Percentiles rank a stretch among this genome's conserved stretches.
phyloP scores from a whole-genome alignment of 1,140 invertebrate species.

The Cherax destructor region DNA sequence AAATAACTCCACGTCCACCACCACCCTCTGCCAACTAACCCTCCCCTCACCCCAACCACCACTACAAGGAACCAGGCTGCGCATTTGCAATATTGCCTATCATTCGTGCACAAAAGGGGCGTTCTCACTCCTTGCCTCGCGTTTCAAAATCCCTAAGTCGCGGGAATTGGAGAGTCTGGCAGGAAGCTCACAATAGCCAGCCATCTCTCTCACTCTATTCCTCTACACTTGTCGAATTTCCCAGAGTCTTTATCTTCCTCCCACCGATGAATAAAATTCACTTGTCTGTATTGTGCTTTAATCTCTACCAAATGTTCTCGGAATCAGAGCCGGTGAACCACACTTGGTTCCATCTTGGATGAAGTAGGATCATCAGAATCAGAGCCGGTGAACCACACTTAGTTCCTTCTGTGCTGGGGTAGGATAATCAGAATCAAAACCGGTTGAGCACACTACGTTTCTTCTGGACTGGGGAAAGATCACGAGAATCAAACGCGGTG shows the following conservation, averaged over 20 bases:
- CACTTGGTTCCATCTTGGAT: too few relatives aligned
- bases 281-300: constrained; percentile 46
- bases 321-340: too few relatives aligned
- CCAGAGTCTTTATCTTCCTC: constrained; percentile 51
- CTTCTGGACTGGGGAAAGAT: too few relatives aligned
- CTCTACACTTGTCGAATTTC: constrained; percentile 34
- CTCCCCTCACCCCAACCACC: not conserved
- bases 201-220: constrained; percentile 39
- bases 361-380: too few relatives aligned
- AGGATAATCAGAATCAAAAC: too few relatives aligned
- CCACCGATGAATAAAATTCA: constrained; percentile 41
- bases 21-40: not conserved
- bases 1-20: not conserved
- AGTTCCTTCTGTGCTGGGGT: too few relatives aligned
- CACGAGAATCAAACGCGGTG: too few relatives aligned
- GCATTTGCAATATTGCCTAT: constrained; percentile 44
- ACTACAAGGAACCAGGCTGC: not conserved
- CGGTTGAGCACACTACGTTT: too few relatives aligned
- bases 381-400: too few relatives aligned
- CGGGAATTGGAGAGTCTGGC: constrained; percentile 6
- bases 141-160: constrained; percentile 12
- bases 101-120: constrained; percentile 20
- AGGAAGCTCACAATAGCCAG: constrained; percentile 31
- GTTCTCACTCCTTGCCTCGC: not conserved
- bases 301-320: constrained; percentile 29